These are phyloP conservation scores for Thaumetopoea pityocampa DNA, from an alignment of 1,140 invertebrate genomes.

Conservation along the genomic window DNA sequence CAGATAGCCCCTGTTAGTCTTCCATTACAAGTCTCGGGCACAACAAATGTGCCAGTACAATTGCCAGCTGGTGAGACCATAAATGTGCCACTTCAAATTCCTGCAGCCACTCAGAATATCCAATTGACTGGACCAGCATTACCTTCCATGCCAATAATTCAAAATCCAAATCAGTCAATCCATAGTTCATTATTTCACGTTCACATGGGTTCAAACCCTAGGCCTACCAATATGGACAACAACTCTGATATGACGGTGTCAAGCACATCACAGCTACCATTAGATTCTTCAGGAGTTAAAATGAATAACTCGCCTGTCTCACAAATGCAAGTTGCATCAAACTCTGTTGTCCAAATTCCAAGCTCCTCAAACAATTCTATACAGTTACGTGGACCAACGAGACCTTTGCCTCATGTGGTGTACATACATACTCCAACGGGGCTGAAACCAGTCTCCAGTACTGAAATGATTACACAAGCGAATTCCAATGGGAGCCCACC, in stretches of 20 bases:
- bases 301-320: constrained; percentile 46
- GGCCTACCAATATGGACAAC: constrained; percentile 45
- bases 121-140: constrained; percentile 46
- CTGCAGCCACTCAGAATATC: constrained; percentile 51
- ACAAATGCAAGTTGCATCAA: constrained; percentile 53
- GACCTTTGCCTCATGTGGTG: constrained; percentile 62
- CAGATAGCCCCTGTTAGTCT: constrained; percentile 61
- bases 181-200: constrained; percentile 67
- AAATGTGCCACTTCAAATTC: constrained; percentile 68
- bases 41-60: constrained; percentile 62
- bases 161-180: constrained; percentile 46
- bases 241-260: constrained; percentile 48
- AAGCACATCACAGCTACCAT: constrained; percentile 48
- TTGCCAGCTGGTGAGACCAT: constrained; percentile 65
- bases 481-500: constrained; percentile 64
- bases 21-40: constrained; percentile 62
- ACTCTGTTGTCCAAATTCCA: constrained; percentile 56
- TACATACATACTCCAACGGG: constrained; percentile 69
- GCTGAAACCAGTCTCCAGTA: constrained; percentile 62
- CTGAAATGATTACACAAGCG: constrained; percentile 65
- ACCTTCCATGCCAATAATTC: constrained; percentile 59
- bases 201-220: constrained; percentile 59
- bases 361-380: constrained; percentile 58
- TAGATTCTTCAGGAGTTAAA: constrained; percentile 51
- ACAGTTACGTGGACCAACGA: constrained; percentile 51